phyloP scores from a whole-genome alignment of 2,113 vertebrate genomes.

The Phrynocephalus versicolor region DNA sequence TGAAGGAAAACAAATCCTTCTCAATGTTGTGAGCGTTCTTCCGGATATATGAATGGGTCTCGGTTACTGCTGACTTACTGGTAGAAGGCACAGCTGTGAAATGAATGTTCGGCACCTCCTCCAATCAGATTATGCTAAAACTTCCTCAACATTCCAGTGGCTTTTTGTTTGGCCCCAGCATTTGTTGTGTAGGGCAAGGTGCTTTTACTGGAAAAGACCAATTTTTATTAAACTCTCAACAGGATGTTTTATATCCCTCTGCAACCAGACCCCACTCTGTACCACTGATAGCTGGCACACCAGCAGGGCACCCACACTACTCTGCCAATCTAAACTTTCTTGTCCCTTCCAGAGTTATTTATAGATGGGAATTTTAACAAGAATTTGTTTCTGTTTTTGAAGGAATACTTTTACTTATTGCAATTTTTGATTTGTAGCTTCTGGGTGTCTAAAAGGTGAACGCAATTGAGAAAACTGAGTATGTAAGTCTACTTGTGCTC shows the following conservation, averaged over 20 bases:
- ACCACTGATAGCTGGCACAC: constrained; percentile 63
- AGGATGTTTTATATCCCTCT: not conserved
- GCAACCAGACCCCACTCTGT: constrained; percentile 44
- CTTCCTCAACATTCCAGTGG: constrained; percentile 18
- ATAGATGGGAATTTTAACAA: constrained; percentile 77
- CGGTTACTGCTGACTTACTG: constrained; percentile 25
- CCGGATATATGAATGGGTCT: not conserved
- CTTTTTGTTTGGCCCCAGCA: constrained; percentile 14
- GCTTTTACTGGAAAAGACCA: not conserved
- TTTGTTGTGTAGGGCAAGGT: not conserved
- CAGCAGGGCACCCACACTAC: constrained; percentile 60
- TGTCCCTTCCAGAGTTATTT: constrained; percentile 72
- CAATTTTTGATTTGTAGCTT: constrained; percentile 17
- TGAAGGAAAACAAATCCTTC: too few species aligned
- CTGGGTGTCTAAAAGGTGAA: constrained; percentile 36
- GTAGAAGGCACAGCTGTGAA: constrained; percentile 22
- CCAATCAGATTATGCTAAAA: constrained; percentile 20
- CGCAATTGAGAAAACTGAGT: constrained; percentile 41
- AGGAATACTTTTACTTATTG: constrained; percentile 57
- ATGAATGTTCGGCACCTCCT: not conserved
- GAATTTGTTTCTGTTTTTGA: constrained; percentile 70
- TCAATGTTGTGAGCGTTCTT: not conserved
- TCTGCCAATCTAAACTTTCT: constrained; percentile 72
- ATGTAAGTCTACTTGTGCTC: not conserved
- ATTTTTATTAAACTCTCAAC: constrained; percentile 10